phyloP scores from a whole-genome alignment of 2,113 vertebrate species.

The Sardina pilchardus region DNA sequence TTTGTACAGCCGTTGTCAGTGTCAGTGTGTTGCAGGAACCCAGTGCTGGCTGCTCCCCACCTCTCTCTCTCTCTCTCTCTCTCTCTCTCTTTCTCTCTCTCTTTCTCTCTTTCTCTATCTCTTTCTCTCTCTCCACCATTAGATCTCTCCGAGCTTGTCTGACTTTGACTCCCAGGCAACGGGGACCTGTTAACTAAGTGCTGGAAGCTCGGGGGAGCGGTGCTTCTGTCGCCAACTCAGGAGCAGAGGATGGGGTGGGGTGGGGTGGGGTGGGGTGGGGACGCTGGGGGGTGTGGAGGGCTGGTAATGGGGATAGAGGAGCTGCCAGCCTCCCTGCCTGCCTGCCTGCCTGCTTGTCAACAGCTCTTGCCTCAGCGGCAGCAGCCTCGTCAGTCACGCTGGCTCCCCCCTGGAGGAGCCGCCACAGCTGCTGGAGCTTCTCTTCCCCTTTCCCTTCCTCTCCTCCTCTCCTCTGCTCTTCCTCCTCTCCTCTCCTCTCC shows the following conservation, averaged over 20 bases:
- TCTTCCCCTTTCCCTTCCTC: neutral
- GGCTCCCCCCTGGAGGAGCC: neutral
- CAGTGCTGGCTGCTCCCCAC: neutral
- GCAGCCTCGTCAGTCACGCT: neutral
- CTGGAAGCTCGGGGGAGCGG: neutral
- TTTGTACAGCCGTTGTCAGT: neutral
- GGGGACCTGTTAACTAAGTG: constrained; percentile 14
- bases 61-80: neutral
- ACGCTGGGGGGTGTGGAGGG: neutral
- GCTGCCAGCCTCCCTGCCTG: neutral
- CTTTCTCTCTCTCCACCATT: neutral
- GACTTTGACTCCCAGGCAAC: neutral
- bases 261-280: neutral
- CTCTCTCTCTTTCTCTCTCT: neutral
- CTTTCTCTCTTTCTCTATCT: neutral
- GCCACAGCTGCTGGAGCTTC: neutral
- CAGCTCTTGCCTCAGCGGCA: neutral
- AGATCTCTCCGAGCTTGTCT: neutral
- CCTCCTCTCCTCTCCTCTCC: too few relatives aligned
- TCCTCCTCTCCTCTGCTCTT: too few relatives aligned
- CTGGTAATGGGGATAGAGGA: neutral
- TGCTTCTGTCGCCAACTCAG: neutral
- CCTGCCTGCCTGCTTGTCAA: constrained; percentile 26
- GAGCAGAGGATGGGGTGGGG: neutral
- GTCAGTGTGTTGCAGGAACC: neutral